Base-by-base conservation (phyloP, 2,888 invertebrate genomes). In the Cabera pusaria region DNA sequence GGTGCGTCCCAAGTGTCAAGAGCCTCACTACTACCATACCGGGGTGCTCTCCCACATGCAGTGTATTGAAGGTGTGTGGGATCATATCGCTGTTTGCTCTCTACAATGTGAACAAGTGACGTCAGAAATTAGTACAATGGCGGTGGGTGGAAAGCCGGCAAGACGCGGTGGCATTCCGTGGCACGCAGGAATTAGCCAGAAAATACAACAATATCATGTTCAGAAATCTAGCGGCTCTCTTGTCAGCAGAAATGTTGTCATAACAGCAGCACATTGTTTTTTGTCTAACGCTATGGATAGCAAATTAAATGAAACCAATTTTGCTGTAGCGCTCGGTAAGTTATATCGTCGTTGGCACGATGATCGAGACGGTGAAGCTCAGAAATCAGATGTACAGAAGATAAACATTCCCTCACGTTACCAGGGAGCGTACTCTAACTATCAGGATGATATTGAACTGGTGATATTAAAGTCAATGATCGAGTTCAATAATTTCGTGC, bases 191-290 rank as follows among this genome's bases (percentile, higher is more conserved):
- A 69, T 92, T 2, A 91, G 90, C 55, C 62, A 65, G 2, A 77
- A 75, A 43, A 64, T 70, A 4, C 57, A 64, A n/a, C 66, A 52
- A 0, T 61, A 72, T 0, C 85, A 81, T 73, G 72, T 43, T 35
- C 87, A 86, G 46, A 87, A 89, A 44, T 92, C 92, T 40, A 91
- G 91, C 0, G 91, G 90, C 0, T 85, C 88, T 0, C 61, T 92
- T 1, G 76, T 92, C 32, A 75, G 62, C 28, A 60, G 51, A 4
- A 62, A 44, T 0, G 52, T 65, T 1, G 62, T 76, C 1, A 60
- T 80, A 42, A 72, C 77, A 22, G 77, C 41, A 1, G 41, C 25
- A 6, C 41, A 41, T 22, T 41, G 41, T 9, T 37, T 38, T 16
- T 44, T 39, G 44, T 20, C 16, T 0, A 35, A 36, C n/a, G n/a